Evolutionary conservation across 1,140 invertebrate species (phyloP).

Genomic region (Periplaneta americana): DNA sequence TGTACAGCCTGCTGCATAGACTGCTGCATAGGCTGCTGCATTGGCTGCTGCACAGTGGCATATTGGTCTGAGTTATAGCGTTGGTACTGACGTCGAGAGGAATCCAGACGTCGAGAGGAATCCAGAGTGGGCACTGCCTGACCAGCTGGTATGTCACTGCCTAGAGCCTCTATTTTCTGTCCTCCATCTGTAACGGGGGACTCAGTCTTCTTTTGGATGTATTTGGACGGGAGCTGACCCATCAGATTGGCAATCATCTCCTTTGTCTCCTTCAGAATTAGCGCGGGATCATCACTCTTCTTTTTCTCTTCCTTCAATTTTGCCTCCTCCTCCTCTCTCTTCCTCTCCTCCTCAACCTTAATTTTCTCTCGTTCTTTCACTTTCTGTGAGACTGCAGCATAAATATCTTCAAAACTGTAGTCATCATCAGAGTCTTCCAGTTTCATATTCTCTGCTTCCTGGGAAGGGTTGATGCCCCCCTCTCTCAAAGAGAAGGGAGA

Average conservation of each 20-base stretch:
- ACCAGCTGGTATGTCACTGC: not conserved
- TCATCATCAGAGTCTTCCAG: conserved; percentile 50
- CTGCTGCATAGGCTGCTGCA: not conserved
- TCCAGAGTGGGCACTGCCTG: not conserved
- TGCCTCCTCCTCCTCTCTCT: not conserved
- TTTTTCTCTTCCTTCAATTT: conserved; percentile 22
- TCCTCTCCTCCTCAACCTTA: not conserved
- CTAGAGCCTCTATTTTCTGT: too few relatives aligned
- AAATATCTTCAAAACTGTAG: conserved; percentile 61
- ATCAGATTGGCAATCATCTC: conserved; percentile 56
- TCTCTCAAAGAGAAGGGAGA: conserved; percentile 40
- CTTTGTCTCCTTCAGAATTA: conserved; percentile 50
- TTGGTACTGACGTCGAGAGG: not conserved
- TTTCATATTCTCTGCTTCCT: conserved; percentile 34
- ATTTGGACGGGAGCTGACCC: conserved; percentile 47
- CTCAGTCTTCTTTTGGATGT: not conserved
- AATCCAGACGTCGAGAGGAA: not conserved
- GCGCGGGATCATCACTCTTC: conserved; percentile 40
- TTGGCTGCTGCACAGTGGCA: not conserved
- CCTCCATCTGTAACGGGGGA: too few relatives aligned
- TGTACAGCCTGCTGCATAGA: not conserved
- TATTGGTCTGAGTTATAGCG: not conserved
- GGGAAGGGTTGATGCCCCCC: conserved; percentile 36
- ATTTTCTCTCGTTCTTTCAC: conserved; percentile 42
- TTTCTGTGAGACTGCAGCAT: conserved; percentile 55